Evolutionary conservation across 2,888 invertebrate species (phyloP).

Genomic region (Pterostichus madidus): DNA sequence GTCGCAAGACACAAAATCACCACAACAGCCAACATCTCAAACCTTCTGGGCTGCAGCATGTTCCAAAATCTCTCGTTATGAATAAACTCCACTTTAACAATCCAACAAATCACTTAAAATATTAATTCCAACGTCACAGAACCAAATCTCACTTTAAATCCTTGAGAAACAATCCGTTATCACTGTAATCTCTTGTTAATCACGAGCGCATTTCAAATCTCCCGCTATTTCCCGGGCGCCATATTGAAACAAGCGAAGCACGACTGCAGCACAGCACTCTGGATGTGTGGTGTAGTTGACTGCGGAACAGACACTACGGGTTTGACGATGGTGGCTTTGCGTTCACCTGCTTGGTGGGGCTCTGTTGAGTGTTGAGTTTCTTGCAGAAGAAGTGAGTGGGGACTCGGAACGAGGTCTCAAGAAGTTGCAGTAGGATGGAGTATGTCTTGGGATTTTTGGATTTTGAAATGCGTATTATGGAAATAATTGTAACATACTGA

Average conservation of each 20-base stretch:
- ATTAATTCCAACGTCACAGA: slow-evolving; percentile 21
- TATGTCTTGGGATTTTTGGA: not conserved
- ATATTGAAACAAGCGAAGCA: slow-evolving; percentile 32
- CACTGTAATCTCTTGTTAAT: not conserved
- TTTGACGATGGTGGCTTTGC: slow-evolving; percentile 11
- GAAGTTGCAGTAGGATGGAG: slow-evolving; percentile 21
- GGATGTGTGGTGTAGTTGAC: slow-evolving; percentile 15
- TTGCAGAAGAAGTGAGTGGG: slow-evolving; percentile 20
- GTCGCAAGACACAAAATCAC: slow-evolving; percentile 68
- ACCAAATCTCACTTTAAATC: slow-evolving; percentile 41
- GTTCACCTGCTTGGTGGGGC: slow-evolving; percentile 37
- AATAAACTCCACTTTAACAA: slow-evolving; percentile 16
- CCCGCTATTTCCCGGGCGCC: slow-evolving; percentile 27
- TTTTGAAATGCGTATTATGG: not conserved
- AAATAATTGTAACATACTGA: no score
- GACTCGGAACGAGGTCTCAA: slow-evolving; percentile 33
- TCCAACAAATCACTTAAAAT: slow-evolving; percentile 43
- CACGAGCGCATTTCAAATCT: slow-evolving; percentile 34
- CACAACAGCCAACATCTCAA: slow-evolving; percentile 67
- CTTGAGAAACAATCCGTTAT: not conserved
- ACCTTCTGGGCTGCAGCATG: slow-evolving; percentile 69
- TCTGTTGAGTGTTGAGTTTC: not conserved
- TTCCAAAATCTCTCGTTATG: slow-evolving; percentile 20
- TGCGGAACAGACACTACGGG: slow-evolving; percentile 36
- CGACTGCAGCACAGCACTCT: slow-evolving; percentile 26